Evolutionary conservation across 2,113 vertebrate species (phyloP).

Genomic region (Irena cyanogastra): DNA sequence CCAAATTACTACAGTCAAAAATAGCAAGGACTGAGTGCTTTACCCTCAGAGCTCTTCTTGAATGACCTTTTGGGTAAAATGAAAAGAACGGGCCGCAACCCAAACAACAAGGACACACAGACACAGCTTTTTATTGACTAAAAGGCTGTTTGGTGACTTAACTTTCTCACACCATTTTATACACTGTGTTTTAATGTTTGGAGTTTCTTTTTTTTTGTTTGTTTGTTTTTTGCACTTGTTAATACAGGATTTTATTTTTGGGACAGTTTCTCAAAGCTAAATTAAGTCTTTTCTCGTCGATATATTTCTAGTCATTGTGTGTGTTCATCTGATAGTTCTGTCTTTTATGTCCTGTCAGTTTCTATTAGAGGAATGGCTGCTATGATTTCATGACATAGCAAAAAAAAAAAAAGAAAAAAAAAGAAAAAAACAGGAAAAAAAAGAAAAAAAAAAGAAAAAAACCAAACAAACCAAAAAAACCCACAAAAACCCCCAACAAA

Average conservation of each 20-base stretch:
- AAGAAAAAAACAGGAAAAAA: not conserved
- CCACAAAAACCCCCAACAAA: not conserved
- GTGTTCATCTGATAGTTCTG: conserved; percentile 77
- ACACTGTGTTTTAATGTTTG: conserved; percentile 97
- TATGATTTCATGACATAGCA: conserved; percentile 73
- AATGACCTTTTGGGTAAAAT: conserved; percentile 77
- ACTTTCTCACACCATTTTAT: conserved; percentile 98
- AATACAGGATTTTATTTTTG: conserved; percentile 85
- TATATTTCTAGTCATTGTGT: conserved; percentile 81
- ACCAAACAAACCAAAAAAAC: not conserved
- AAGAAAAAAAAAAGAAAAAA: not conserved
- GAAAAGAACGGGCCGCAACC: conserved; percentile 67
- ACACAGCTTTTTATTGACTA: conserved; percentile 88
- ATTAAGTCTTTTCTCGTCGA: conserved; percentile 78
- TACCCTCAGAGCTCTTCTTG: conserved; percentile 56
- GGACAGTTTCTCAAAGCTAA: conserved; percentile 78
- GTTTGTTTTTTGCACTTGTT: conserved; percentile 92
- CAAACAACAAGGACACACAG: conserved; percentile 75
- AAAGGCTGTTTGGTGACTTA: conserved; percentile 87
- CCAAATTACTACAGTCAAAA: conserved; percentile 50
- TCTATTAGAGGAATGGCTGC: conserved; percentile 81
- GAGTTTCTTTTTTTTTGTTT: conserved; percentile 75
- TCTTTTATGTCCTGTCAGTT: conserved; percentile 81
- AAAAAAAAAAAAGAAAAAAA: conserved; percentile 18
- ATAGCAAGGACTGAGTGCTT: conserved; percentile 56